Evolutionary conservation across 2,797 vertebrate species (phyloP).

Genomic region (Champsocephalus gunnari): DNA sequence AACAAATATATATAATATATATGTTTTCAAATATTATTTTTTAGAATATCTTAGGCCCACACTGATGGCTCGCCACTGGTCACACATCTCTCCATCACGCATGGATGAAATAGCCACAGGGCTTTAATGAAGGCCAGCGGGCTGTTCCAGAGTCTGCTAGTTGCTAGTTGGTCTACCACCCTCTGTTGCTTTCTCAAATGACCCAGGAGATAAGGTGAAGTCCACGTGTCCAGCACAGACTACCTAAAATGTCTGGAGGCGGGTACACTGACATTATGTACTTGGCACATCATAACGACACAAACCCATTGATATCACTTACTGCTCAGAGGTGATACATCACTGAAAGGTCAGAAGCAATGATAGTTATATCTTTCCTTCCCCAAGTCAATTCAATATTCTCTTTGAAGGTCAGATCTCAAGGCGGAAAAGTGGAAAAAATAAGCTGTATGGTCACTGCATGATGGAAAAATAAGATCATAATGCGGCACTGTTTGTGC

Average conservation of each 20-base stretch:
- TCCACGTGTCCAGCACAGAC: conserved; percentile 13
- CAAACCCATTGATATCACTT: conserved; percentile 71
- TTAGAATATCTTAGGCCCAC: too few relatives aligned
- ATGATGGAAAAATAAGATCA: conserved; percentile 14
- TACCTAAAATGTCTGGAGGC: conserved; percentile 35
- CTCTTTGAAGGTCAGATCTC: conserved; percentile 68
- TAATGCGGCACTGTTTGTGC: neutral
- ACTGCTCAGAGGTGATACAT: conserved; percentile 56
- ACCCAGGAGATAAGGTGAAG: conserved; percentile 35
- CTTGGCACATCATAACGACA: conserved; percentile 43
- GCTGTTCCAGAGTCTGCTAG: conserved; percentile 50
- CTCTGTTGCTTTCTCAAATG: conserved; percentile 38
- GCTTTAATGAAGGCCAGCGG: conserved; percentile 64
- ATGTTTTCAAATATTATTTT: too few relatives aligned
- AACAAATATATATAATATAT: too few relatives aligned
- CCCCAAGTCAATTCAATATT: conserved; percentile 35
- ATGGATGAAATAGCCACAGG: conserved; percentile 54
- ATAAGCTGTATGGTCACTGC: conserved; percentile 9
- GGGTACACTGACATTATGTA: conserved; percentile 46
- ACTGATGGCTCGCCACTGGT: too few relatives aligned
- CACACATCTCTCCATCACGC: conserved; percentile 37
- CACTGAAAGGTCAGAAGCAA: conserved; percentile 68
- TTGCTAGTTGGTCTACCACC: conserved; percentile 25
- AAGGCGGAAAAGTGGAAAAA: conserved; percentile 29
- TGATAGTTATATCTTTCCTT: conserved; percentile 52